Percentiles rank a stretch among this genome's conserved stretches.
phyloP scores from a whole-genome alignment of 2,797 vertebrate species.

The Hapalemur alaotrensis region DNA sequence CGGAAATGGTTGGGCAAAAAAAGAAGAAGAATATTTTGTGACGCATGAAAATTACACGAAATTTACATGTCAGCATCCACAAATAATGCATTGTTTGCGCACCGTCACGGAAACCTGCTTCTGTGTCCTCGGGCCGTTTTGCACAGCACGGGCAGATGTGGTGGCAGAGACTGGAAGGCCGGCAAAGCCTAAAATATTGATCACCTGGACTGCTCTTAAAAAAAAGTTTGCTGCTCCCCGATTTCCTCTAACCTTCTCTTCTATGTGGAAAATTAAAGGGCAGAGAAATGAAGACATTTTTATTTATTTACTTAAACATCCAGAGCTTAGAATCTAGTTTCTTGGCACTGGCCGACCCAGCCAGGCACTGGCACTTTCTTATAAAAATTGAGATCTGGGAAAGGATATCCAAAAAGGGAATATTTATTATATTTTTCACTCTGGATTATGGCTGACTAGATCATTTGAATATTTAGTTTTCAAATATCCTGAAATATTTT shows the following conservation, averaged over 20 bases:
- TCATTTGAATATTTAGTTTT: not conserved
- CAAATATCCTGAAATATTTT: slow-evolving; percentile 6
- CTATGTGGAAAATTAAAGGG: not conserved
- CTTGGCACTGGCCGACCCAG: not conserved
- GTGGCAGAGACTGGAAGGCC: not conserved
- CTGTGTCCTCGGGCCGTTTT: not conserved
- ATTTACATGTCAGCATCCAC: not conserved
- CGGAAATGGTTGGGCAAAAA: not conserved
- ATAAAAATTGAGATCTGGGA: not conserved
- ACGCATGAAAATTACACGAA: not conserved
- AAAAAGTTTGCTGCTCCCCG: not conserved
- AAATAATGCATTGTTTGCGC: not conserved
- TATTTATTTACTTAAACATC: not conserved
- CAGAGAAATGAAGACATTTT: not conserved
- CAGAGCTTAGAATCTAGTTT: not conserved
- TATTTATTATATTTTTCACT: not conserved
- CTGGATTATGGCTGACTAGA: not conserved
- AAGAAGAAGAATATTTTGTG: not conserved
- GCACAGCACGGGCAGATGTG: not conserved
- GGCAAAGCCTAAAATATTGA: not conserved
- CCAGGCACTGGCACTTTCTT: not conserved
- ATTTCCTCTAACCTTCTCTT: not conserved
- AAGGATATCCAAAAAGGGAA: not conserved
- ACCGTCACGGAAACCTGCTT: not conserved
- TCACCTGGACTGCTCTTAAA: not conserved